Evolutionary conservation across 1,140 invertebrate species (phyloP), one percentile per base, ranked within the genome.

Genomic region (Thereuonema tuberculata): DNA sequence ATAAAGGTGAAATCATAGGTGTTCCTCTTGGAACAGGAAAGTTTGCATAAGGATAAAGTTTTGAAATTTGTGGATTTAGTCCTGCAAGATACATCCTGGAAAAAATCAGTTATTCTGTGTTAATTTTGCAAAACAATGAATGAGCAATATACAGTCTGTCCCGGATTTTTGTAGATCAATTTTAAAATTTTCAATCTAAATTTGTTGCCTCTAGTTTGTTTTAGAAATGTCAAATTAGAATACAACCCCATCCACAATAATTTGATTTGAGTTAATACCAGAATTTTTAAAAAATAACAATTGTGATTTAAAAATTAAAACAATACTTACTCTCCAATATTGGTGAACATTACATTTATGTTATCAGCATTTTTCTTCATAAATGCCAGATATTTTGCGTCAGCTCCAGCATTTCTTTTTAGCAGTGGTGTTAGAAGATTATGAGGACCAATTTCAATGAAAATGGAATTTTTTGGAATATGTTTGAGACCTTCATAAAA

Each of bases 361-460:
- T 89, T 79, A 1, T 74, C 63, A 61, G 85, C 79, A 31, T 77
- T 79, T 54, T 82, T 80, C 67, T 90, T 91, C 70, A 90, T 84
- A 1, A 94, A 73, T 31, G 87, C 83, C 56, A 93, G 75, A 66
- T 86, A 86, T 15, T 79, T 74, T 64, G 82, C 67, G 12, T 72
- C 71, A 5, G 76, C 64, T 23, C 69, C 67, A 2, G 94, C 68
- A 12, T 86, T 83, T 63, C 89, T 77, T 63, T 89, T 87, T 0
- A 96, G 72, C 65, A 95, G 84, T 0, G 91, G 85, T 74, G 93
- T 89, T 9, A 96, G 73, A 12, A 97, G 77, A 65, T 84, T 85
- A 69, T 94, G 91, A 1, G 94, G 93, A 21, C 92, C 92, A 61
- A 97, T 83, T 78, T 98, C 93, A 64, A 98, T 82, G 26, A 86